Evolutionary conservation across 1,140 invertebrate genomes (phyloP).

Genomic region (Drosophila insularis): DNA sequence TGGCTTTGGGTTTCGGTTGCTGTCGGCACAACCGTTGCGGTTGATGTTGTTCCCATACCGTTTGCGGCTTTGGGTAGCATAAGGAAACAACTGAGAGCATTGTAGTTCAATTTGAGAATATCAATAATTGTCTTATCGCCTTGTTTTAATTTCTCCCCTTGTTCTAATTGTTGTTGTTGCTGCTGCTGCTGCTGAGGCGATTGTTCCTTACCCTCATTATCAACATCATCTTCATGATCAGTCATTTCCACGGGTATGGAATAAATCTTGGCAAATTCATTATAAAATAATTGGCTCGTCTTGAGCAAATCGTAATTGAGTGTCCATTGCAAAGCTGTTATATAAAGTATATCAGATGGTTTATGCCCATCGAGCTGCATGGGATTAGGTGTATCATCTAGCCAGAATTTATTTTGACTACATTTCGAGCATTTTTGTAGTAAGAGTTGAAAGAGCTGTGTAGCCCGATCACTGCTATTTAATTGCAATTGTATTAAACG

Average conservation of each 20-base stretch:
- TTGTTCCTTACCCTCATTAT: slow-evolving; percentile 17
- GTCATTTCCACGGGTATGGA: slow-evolving; percentile 71
- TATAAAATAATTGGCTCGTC: slow-evolving; percentile 75
- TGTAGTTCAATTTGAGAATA: slow-evolving; percentile 75
- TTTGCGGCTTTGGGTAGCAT: slow-evolving; percentile 68
- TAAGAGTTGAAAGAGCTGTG: slow-evolving; percentile 61
- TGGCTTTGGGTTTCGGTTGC: slow-evolving; percentile 24
- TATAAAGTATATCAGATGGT: slow-evolving; percentile 68
- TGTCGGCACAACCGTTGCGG: slow-evolving; percentile 15
- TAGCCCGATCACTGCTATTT: slow-evolving; percentile 68
- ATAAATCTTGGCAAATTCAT: slow-evolving; percentile 77
- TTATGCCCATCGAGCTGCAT: slow-evolving; percentile 53
- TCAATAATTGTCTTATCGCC: slow-evolving; percentile 75
- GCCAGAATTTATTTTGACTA: slow-evolving; percentile 55
- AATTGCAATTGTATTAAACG: slow-evolving; percentile 73
- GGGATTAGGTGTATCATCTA: slow-evolving; percentile 42
- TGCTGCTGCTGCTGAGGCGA: slow-evolving; percentile 7
- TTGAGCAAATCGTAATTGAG: slow-evolving; percentile 75
- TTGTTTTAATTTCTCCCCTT: slow-evolving; percentile 52
- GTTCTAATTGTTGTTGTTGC: slow-evolving; percentile 15
- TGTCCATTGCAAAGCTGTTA: slow-evolving; percentile 74
- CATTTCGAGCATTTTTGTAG: slow-evolving; percentile 44
- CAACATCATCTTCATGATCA: slow-evolving; percentile 45
- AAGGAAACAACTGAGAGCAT: slow-evolving; percentile 73
- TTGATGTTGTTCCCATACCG: slow-evolving; percentile 29